phyloP scores from a whole-genome alignment of 2,888 invertebrate genomes.

The Cantharis lateralis region DNA sequence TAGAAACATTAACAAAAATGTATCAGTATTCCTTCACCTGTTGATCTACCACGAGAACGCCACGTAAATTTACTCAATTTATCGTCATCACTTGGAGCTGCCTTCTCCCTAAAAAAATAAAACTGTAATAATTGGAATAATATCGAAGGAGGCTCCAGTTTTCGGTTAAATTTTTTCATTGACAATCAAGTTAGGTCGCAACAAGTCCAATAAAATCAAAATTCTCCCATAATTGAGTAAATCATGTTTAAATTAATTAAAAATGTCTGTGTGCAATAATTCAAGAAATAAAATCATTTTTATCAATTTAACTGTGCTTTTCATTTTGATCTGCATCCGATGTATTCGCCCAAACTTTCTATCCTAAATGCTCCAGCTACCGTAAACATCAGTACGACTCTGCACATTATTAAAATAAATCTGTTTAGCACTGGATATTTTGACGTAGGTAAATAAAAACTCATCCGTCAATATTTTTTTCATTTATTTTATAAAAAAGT shows the following conservation, averaged over 20 bases:
- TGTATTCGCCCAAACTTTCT: too few relatives aligned
- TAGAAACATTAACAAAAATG: background rate
- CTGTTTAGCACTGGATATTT: too few relatives aligned
- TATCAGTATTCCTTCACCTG: background rate
- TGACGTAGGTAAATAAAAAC: too few relatives aligned
- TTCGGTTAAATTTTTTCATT: slow-evolving; percentile 7
- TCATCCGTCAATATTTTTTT: background rate
- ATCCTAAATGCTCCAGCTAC: too few relatives aligned
- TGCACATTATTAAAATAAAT: too few relatives aligned
- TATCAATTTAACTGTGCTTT: background rate
- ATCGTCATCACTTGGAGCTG: background rate
- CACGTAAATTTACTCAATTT: background rate
- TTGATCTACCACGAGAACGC: background rate
- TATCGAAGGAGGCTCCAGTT: background rate
- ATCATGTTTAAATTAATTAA: background rate
- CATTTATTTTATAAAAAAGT: background rate
- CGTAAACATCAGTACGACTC: too few relatives aligned
- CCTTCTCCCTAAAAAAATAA: background rate
- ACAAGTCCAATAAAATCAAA: background rate
- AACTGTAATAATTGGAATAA: background rate
- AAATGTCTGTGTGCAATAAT: slow-evolving; percentile 3
- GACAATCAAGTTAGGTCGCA: slow-evolving; percentile 17
- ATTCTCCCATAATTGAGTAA: background rate
- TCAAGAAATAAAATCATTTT: background rate
- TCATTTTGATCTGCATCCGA: too few relatives aligned